Conservation (phyloP, 2,888 invertebrate genomes). For the Micropterix aruncella region DNA sequence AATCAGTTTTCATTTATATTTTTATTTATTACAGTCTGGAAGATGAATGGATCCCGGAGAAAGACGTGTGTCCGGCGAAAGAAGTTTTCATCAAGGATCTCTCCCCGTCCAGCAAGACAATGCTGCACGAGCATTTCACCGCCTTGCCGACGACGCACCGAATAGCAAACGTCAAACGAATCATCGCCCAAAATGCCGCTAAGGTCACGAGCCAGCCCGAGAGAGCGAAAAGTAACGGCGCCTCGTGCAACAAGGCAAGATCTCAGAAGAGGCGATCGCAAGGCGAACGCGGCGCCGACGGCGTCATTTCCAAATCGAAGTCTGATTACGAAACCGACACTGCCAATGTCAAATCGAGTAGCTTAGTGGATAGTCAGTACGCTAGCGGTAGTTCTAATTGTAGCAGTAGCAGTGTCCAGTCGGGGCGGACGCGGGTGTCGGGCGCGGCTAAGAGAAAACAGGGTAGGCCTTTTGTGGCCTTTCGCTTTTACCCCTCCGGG, state of each 20-base stretch:
- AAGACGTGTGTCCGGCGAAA: conserved; percentile 48
- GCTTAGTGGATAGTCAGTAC: background rate
- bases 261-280: conserved; percentile 5
- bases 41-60: conserved; percentile 76
- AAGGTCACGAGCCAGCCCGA: background rate
- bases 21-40: conserved; percentile 58
- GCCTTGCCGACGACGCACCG: conserved; percentile 25
- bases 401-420: background rate
- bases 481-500: conserved; percentile 34
- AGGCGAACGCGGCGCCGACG: conserved; percentile 6
- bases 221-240: conserved; percentile 13
- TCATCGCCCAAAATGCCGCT: conserved; percentile 8
- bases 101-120: conserved; percentile 32
- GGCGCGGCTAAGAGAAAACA: conserved; percentile 34
- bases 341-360: conserved; percentile 6
- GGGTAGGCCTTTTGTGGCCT: conserved; percentile 27
- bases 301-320: conserved; percentile 10
- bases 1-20: no score
- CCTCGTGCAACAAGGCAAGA: conserved; percentile 16
- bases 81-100: conserved; percentile 40
- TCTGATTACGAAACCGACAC: conserved; percentile 12
- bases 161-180: conserved; percentile 12
- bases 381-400: background rate
- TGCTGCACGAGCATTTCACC: conserved; percentile 37
- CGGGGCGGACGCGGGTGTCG: conserved; percentile 11